Evolutionary conservation across 2,113 vertebrate genomes (phyloP), one percentile per base, ranked within the genome.

Genomic region (Ascaphus truei): DNA sequence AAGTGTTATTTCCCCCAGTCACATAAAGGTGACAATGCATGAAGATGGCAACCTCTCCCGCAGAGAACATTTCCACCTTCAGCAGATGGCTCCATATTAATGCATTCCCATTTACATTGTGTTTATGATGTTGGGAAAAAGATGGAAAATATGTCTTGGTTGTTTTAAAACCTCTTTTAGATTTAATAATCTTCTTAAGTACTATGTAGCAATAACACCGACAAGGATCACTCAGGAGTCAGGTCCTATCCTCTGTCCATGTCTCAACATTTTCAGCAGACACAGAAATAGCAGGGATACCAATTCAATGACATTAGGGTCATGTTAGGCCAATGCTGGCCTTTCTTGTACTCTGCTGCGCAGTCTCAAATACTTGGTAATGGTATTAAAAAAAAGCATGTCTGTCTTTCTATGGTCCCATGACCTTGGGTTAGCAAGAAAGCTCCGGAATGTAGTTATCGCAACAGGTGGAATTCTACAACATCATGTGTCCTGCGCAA

Each of bases 241-340:
- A n/a, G n/a, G 23, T 59, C 20, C 34, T 15, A 13, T 36, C 25
- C 5, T n/a, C 10, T 43, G 20, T 61, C 58, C 30, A 45, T 47
- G 37, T 61, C 47, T 61, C 58, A 36, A 59, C 13, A 47, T 45
- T 45, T 43, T 16, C 2, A 13, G 9, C n/a, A 60, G 57, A 39
- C 31, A 23, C 20, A 16, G 58, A 20, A 31, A 61, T 61, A 45
- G 58, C 16, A 45, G 58, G n/a, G 25, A 61, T 61, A 30, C 41
- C 59, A 48, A 31, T 47, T 41, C 59, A 31, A 33, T 62, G 33
- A 27, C 26, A n/a, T 47, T 18, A 62, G 39, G 59, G 59, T 62
- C 41, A 62, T 62, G 43, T 47, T 62, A 20, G 39, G 58, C 58
- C 58, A 45, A 4, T 22, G 58, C 58, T 12, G 26, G 22, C 58